These are phyloP conservation scores for Apteryx mantelli DNA, from an alignment of 2,113 vertebrate genomes.

Conservation along the genomic window DNA sequence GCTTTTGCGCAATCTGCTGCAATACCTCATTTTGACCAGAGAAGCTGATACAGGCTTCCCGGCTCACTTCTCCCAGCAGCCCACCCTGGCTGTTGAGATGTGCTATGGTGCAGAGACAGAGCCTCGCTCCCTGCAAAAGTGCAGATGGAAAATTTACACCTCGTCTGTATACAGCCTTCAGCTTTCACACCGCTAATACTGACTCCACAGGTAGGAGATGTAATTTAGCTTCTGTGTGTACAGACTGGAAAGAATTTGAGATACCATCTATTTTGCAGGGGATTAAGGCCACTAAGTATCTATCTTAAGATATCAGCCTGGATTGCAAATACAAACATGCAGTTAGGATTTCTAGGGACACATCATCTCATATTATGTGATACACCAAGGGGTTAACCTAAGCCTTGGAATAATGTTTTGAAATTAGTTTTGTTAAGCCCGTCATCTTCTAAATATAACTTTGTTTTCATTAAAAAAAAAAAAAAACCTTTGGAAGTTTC, in stretches of 20 bases:
- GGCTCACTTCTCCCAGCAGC: not conserved
- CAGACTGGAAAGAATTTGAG: not conserved
- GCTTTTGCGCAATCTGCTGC: not conserved
- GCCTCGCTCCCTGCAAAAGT: not conserved
- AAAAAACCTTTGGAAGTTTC: not conserved
- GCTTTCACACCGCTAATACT: not conserved
- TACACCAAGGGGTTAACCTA: not conserved
- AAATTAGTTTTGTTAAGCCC: not conserved
- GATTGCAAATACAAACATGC: not conserved
- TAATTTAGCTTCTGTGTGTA: not conserved
- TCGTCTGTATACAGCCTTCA: not conserved
- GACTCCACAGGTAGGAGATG: not conserved
- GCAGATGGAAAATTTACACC: not conserved
- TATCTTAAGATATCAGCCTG: not conserved
- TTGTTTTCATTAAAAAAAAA: not conserved
- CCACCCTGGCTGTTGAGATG: not conserved
- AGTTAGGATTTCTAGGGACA: not conserved
- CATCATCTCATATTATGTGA: not conserved
- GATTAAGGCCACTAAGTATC: not conserved
- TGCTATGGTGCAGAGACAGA: not conserved
- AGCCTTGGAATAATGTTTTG: not conserved
- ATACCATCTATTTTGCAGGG: not conserved
- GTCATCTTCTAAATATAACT: not conserved
- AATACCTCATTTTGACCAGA: fast-evolving
- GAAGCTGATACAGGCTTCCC: not conserved